Conservation (phyloP, 2,113 vertebrate species). For the Eulacestoma nigropectus region DNA sequence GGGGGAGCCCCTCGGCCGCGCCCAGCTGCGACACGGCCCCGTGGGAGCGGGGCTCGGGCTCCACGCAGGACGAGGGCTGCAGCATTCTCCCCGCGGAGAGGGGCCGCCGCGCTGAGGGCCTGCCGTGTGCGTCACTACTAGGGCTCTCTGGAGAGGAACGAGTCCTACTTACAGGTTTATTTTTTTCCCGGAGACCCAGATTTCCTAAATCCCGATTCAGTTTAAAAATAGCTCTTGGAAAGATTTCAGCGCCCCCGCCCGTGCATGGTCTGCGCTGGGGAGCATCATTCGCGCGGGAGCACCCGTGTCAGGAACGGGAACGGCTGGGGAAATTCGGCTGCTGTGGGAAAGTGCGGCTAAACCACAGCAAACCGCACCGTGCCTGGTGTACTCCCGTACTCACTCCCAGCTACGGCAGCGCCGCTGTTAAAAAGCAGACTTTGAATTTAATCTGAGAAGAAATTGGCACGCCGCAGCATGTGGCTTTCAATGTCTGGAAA, state of each 20-base stretch:
- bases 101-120: accelerated
- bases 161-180: neutral
- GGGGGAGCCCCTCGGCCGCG: neutral
- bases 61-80: neutral
- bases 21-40: neutral
- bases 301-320: accelerated
- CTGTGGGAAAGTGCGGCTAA: neutral
- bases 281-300: neutral
- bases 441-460: neutral
- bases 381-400: accelerated
- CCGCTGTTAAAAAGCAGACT: neutral
- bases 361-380: too few species aligned
- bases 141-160: neutral
- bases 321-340: neutral
- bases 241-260: neutral
- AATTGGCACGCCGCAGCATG: accelerated
- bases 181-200: neutral
- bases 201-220: neutral
- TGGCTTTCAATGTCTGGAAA: neutral
- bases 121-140: neutral
- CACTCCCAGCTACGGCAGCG: accelerated
- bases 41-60: too few species aligned
- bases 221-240: neutral
- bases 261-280: too few species aligned
- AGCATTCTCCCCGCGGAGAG: neutral